Base-by-base conservation (phyloP, 2,113 vertebrate genomes). In the Macroglossus sobrinus region DNA sequence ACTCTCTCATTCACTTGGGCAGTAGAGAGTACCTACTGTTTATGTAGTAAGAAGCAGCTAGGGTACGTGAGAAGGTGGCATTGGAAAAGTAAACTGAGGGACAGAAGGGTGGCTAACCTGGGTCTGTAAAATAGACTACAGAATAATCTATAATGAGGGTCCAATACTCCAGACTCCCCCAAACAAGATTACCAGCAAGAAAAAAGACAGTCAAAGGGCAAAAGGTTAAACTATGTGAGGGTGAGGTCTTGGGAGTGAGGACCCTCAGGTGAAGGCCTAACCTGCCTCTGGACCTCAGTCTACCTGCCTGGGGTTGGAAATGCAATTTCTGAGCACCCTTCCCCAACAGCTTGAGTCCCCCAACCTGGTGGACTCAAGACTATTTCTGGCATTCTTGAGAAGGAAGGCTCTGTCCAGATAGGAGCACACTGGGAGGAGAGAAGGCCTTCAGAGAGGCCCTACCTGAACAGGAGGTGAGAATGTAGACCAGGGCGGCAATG, bases 401-500 rank as follows among this genome's bases (percentile, higher is more conserved):
- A 80, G 35, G n/a, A 24, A 57, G 35, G 50, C 35, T 93, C 19
- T 64, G 84, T 63, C 59, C 19, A 6, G 53, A 69, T 1, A 33
- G 43, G 74, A 30, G 28, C 33, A 6, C 9, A 0, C 7, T 5
- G 66, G 13, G 11, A 55, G 28, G 50, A n/a, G 28, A 28, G 28
- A 13, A 53, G 84, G 26, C 88, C 4, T 19, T 33, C 33, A 3
- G 79, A 5, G 18, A 38, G 40, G 71, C 40, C 97, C 68, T 99
- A 99, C 99, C 99, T 96, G 99, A 99, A 97, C 99, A 99, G 53
- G 99, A 99, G 63, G 99, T 99, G 7, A 99, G 99, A 92, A 99
- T 96, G 96, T 99, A 99, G 97, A 99, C 99, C 18, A 99, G 98
- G 75, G 99, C 97, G 0, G 99, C 99, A 7, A 99, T 99, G 98